phyloP scores from a whole-genome alignment of 2,113 vertebrate genomes.

The Podiceps cristatus region DNA sequence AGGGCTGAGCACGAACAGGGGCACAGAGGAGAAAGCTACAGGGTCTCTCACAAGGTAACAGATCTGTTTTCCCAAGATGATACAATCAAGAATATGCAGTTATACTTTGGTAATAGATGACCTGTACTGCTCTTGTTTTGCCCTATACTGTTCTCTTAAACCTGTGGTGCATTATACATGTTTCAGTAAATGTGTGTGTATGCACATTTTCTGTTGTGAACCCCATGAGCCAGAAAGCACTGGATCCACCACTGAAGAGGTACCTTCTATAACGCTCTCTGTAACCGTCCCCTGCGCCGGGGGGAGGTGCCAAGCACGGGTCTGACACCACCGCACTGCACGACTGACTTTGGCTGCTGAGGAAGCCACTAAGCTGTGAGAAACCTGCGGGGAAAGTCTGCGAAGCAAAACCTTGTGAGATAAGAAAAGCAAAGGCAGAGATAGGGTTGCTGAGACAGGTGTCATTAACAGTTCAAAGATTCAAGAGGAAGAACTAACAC shows the following conservation, averaged over 20 bases:
- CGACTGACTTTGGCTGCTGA: neutral
- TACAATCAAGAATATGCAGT: neutral
- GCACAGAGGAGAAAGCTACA: neutral
- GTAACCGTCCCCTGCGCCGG: neutral
- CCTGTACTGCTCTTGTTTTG: neutral
- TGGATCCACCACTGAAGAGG: neutral
- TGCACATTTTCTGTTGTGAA: neutral
- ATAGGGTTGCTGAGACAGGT: neutral
- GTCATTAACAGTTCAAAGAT: slow-evolving; percentile 13
- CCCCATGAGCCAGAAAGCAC: neutral
- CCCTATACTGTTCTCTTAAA: neutral
- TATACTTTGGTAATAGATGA: neutral
- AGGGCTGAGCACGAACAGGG: neutral
- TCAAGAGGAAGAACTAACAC: neutral
- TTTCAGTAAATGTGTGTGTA: no score
- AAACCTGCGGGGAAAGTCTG: neutral
- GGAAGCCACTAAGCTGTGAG: neutral
- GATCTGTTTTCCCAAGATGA: neutral
- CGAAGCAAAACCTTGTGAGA: neutral
- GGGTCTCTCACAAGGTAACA: neutral
- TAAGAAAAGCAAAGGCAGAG: slow-evolving; percentile 3
- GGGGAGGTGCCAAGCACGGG: neutral
- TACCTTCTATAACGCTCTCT: neutral
- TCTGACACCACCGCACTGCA: neutral
- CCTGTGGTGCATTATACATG: neutral